A percentile compares a stretch with the other conserved stretches of the same genome.
These are phyloP conservation scores for Andrena trimmerana DNA, from an alignment of 2,888 invertebrate species.

Conservation along the genomic window DNA sequence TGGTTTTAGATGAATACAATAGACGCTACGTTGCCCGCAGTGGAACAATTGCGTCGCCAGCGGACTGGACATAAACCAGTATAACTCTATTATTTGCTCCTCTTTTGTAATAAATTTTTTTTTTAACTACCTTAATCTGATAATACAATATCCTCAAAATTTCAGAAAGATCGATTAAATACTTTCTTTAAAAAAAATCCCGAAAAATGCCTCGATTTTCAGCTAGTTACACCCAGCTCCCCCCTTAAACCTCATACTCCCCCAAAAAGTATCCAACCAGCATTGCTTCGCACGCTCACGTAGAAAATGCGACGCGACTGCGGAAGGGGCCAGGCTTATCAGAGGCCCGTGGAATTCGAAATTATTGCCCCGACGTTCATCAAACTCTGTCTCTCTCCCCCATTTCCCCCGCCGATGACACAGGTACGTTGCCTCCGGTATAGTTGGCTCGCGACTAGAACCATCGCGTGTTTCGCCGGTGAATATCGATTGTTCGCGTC, in stretches of 20 bases:
- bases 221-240: too few species aligned
- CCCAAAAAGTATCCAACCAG: conserved; percentile 6
- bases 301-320: conserved; percentile 49
- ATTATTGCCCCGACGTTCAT: conserved; percentile 60
- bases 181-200: too few species aligned
- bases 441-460: conserved; percentile 62
- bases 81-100: too few species aligned
- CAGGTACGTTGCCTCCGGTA: conserved; percentile 64
- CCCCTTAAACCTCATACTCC: background rate
- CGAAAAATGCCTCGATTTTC: too few species aligned
- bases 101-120: too few species aligned
- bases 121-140: too few species aligned
- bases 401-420: conserved; percentile 55
- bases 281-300: conserved; percentile 10
- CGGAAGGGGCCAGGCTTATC: conserved; percentile 16
- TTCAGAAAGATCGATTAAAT: too few species aligned
- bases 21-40: too few species aligned
- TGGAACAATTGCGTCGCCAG: too few species aligned
- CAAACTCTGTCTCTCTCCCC: conserved; percentile 31
- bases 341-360: conserved; percentile 49
- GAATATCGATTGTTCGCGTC: conserved; percentile 67
- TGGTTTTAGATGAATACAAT: too few species aligned
- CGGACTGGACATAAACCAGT: too few species aligned
- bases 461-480: conserved; percentile 49
- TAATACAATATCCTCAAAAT: too few species aligned